Conservation (phyloP, 1,140 invertebrate species). For the Aphis gossypii region DNA sequence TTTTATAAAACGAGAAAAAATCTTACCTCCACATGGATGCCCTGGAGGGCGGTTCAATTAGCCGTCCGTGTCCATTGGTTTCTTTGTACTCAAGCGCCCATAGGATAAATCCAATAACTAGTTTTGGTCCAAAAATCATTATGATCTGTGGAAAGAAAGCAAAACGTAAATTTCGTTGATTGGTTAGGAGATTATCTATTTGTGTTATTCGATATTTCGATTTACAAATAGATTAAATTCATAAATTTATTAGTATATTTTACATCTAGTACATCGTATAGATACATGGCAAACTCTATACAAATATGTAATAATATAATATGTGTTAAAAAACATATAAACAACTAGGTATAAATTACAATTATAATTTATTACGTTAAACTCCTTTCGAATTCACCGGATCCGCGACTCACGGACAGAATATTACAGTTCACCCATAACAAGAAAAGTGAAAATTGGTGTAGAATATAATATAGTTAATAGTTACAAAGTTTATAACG, state of each 20-base stretch:
- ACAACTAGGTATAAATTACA: no score
- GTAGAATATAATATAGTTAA: not conserved
- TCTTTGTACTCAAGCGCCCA: slow-evolving; percentile 12
- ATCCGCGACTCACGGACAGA: not conserved
- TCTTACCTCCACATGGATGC: slow-evolving; percentile 77
- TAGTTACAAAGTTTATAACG: not conserved
- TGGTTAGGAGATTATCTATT: not conserved
- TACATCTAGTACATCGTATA: not conserved
- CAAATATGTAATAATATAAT: not conserved
- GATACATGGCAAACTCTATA: not conserved
- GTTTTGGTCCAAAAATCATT: slow-evolving; percentile 37
- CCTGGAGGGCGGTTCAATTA: slow-evolving; percentile 84
- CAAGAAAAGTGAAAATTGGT: slow-evolving; percentile 12
- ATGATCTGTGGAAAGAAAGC: slow-evolving; percentile 1
- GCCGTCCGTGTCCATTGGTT: slow-evolving; percentile 72
- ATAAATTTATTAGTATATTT: not conserved
- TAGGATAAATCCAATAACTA: slow-evolving; percentile 29
- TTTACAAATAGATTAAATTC: not conserved
- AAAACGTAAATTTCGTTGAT: not conserved
- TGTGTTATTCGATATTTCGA: not conserved
- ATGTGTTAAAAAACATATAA: not conserved
- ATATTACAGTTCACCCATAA: not conserved
- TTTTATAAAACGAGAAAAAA: not conserved
- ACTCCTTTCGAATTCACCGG: not conserved
- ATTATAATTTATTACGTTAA: not conserved